Evolutionary conservation across 35 echinoderm and acorn worm species (phyloP).

Genomic region (Stichopus chloronotus): DNA sequence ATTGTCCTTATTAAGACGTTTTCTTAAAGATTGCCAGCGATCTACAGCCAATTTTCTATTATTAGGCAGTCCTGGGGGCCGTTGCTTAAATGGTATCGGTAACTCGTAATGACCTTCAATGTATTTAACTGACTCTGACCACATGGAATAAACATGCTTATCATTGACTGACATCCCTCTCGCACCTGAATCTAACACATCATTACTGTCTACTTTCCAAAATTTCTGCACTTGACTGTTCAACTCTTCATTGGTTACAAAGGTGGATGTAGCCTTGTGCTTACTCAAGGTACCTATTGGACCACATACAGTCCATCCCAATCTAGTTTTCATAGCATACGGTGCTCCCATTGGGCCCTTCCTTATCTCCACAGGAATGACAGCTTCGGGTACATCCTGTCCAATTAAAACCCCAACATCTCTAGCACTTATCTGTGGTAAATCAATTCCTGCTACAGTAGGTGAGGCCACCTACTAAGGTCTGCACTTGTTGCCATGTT

Average conservation of each 20-base stretch:
- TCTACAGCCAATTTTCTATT: slow-evolving; percentile 58
- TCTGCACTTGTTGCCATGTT: slow-evolving; percentile 43
- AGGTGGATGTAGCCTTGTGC: not conserved
- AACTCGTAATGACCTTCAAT: slow-evolving; percentile 72
- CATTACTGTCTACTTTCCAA: slow-evolving; percentile 38
- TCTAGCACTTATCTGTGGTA: slow-evolving; percentile 1
- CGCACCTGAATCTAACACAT: not conserved
- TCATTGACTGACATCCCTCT: slow-evolving; percentile 61
- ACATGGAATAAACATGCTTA: slow-evolving; percentile 45
- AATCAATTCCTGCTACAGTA: slow-evolving; percentile 21
- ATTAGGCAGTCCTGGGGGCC: not conserved
- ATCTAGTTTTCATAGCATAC: slow-evolving; percentile 52
- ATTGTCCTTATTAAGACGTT: slow-evolving; percentile 39
- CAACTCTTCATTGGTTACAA: slow-evolving; percentile 45
- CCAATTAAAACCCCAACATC: slow-evolving; percentile 57
- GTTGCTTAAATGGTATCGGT: slow-evolving; percentile 56
- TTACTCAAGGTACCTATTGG: not conserved
- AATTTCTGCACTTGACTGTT: slow-evolving; percentile 48
- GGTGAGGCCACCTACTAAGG: slow-evolving; percentile 54
- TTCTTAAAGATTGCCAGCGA: too few species aligned
- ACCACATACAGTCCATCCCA: slow-evolving; percentile 71
- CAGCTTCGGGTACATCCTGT: slow-evolving; percentile 60
- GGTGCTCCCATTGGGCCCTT: slow-evolving; percentile 23
- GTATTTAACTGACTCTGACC: slow-evolving; percentile 11
- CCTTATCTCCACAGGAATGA: slow-evolving; percentile 53